Base-by-base conservation (phyloP, 2,888 invertebrate genomes). In the Cosmopolites sordidus region DNA sequence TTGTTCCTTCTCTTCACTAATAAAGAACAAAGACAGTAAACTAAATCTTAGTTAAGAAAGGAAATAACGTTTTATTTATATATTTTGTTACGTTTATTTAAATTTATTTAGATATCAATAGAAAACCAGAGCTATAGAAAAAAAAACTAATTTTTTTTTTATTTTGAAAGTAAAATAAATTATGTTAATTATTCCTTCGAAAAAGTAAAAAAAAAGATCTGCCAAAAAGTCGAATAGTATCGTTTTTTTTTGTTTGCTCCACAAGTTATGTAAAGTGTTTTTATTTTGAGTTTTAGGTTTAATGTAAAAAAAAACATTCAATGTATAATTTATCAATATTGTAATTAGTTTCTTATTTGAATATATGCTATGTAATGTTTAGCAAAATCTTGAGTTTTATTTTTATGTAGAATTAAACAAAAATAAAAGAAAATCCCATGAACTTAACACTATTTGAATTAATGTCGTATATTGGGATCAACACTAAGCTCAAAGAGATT, bases 341-440 rank as follows among this genome's bases (percentile, higher is more conserved):
- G 52, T 56, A 56, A 56, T 51, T 54, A 55, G 50, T 57, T 33
- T 51, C 41, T 22, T 51, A 57, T 50, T 53, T 57, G 45, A 57
- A 54, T 57, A 57, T 57, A 57, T 54, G 48, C 56, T 56, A 48
- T 43, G 30, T 53, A 53, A 56, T 52, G 56, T 52, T 56, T 52
- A 56, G 56, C 52, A 49, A 51, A 51, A 12, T 2, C 16, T 8
- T 5, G 14, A 3, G 15, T 15, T 14, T 12, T 14, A n/a, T n/a
- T n/a, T n/a, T n/a, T n/a, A n/a, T n/a, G n/a, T n/a, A n/a, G n/a
- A n/a, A n/a, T n/a, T n/a, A n/a, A n/a, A n/a, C n/a, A n/a, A n/a
- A n/a, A n/a, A n/a, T n/a, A n/a, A n/a, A n/a, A n/a, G n/a, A n/a
- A n/a, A n/a, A n/a, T n/a, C n/a, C n/a, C n/a, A n/a, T n/a, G n/a